phyloP scores from a whole-genome alignment of 2,113 vertebrate species.

The Grus americana region DNA sequence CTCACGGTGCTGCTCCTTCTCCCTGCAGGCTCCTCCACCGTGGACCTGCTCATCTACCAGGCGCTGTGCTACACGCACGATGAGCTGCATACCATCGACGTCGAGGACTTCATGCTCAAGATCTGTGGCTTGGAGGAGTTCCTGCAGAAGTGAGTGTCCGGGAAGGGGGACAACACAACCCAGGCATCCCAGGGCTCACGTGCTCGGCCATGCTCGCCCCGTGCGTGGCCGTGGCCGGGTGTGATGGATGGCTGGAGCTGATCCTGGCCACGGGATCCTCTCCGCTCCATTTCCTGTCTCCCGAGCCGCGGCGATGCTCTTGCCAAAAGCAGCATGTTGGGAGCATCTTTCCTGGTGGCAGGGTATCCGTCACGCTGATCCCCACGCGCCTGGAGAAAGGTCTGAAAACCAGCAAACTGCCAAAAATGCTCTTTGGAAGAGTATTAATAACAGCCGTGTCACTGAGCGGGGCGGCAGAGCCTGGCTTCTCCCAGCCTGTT shows the following conservation, averaged over 20 bases:
- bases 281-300: background rate
- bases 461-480: background rate
- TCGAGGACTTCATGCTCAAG: constrained; percentile 81
- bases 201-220: background rate
- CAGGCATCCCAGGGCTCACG: background rate
- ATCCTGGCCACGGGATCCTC: fast-evolving
- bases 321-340: background rate
- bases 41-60: constrained; percentile 94
- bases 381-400: fast-evolving
- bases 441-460: background rate
- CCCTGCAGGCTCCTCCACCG: constrained; percentile 86
- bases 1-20: background rate
- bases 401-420: background rate
- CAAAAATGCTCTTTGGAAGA: constrained; percentile 24
- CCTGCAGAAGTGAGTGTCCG: constrained; percentile 85
- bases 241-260: background rate
- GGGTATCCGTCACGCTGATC: background rate
- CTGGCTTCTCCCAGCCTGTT: background rate
- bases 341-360: background rate
- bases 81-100: constrained; percentile 80
- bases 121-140: constrained; percentile 86
- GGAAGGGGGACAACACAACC: fast-evolving
- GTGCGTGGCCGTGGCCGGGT: fast-evolving
- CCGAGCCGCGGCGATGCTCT: fast-evolving
- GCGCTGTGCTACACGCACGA: constrained; percentile 92